Conservation (phyloP, 2,113 vertebrate species). For the Dromiciops gliroides region DNA sequence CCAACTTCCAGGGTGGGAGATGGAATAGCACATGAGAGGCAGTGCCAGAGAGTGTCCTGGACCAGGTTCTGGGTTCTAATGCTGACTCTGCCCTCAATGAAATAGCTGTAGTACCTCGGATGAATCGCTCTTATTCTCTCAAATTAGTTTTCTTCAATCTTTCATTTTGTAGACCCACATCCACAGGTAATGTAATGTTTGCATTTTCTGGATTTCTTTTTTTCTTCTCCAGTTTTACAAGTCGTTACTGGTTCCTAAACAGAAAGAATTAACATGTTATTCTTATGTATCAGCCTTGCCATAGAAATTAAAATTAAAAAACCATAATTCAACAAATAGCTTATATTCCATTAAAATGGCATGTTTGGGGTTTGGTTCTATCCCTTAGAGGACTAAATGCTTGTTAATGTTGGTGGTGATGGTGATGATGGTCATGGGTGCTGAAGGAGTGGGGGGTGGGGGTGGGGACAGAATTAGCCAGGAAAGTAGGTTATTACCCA, state of each 20-base stretch:
- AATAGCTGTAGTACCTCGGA: neutral
- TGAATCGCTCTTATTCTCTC: neutral
- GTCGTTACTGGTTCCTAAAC: neutral
- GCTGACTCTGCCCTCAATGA: neutral
- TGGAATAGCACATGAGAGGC: too few relatives aligned
- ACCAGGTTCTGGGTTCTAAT: neutral
- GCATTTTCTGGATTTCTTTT: neutral
- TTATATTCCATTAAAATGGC: neutral
- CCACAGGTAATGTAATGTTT: neutral
- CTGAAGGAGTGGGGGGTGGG: accelerated
- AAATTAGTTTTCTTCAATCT: neutral
- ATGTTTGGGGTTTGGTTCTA: too few relatives aligned
- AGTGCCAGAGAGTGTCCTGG: neutral
- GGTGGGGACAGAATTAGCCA: neutral
- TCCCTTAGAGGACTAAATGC: neutral
- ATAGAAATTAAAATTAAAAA: neutral
- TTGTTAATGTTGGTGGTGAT: neutral
- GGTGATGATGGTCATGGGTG: neutral
- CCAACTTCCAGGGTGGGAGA: too few relatives aligned
- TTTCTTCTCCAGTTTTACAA: neutral
- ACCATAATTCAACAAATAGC: neutral
- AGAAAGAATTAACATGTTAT: neutral
- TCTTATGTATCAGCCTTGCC: neutral
- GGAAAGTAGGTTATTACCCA: neutral
- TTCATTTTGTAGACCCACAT: neutral